Evolutionary conservation across 2,888 invertebrate species (phyloP), one percentile per base, ranked within the genome.

Genomic region (Anagyrus pseudococci): DNA sequence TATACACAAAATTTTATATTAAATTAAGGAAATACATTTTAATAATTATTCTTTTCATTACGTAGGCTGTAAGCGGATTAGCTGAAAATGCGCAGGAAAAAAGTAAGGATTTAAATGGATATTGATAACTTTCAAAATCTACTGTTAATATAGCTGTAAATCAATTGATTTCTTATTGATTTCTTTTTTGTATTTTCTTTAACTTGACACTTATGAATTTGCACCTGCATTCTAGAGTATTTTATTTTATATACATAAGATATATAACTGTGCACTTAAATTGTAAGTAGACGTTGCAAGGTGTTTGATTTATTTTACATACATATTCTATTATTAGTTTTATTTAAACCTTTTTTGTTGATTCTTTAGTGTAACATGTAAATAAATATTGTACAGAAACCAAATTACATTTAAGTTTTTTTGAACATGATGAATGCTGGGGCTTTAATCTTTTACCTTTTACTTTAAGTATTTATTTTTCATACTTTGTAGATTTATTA

Each of bases 1-100:
- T n/a, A 46, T 41, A 26, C 1, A 3, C 17, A 19, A 49, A 56
- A 19, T 46, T 29, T n/a, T 22, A 33, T 50, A 13, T 37, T 6
- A n/a, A 20, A 44, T 49, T 1, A 41, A 26, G 37, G 26, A 43
- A 29, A 29, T 61, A 17, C 15, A 22, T 43, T 62, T 44, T 48
- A 47, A 56, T 33, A 26, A 25, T 48, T 37, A 41, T 43, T 66
- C 56, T 50, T 67, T 83, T 48, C n/a, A 29, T 67, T 81, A n/a
- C n/a, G n/a, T 86, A 92, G 90, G 92, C 92, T 73, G 92, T 92
- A 8, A 92, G 91, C 82, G 92, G 92, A 67, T 85, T 91, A 69
- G 90, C 90, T 62, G 92, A 92, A 79, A 87, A 88, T 71, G 85
- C 86, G 70, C 88, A 89, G 81, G 87, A 90, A 72, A 92, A 92